Evolutionary conservation across 1,140 invertebrate genomes (phyloP), one percentile per base, ranked within the genome.

Genomic region (Hylaeus anthracinus): DNA sequence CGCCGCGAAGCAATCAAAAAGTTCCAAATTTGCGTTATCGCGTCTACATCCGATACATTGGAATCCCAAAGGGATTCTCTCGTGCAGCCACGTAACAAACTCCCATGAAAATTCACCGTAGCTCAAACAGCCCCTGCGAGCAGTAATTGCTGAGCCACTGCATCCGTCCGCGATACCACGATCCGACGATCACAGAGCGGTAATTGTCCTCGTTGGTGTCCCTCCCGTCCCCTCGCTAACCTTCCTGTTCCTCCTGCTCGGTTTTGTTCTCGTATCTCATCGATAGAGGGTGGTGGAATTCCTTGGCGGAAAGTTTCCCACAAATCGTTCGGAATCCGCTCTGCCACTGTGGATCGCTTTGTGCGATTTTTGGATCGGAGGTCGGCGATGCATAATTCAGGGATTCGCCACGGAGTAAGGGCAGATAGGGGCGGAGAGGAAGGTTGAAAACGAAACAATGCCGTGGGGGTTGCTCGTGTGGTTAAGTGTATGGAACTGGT

Each of bases 351-450:
- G 10, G 37, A 43, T 74, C 39, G 61, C 37, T 74, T 53, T 39
- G 15, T 14, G 6, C 5, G 10, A 1, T 53, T 58, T 67, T 64
- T 15, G 2, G 8, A 4, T 14, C 8, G 14, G 10, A n/a, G 45
- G 53, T 74, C 60, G 51, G 9, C 56, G 66, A 70, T 61, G 66
- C 56, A 70, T 77, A 77, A 77, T 77, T 77, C 66, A 77, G 10
- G 39, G 45, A 1, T 1, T 43, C 39, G 43, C 43, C 9, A 39
- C 9, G 14, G 14, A 15, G 1, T 0, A 48, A 3, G 39, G 60
- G 60, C 26, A 26, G 26, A 26, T 3, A 9, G 37, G 6, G 15
- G 6, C 5, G 41, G 65, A 2, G 9, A 15, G n/a, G n/a, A 1
- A 6, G 2, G 41, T 56, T 37, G 14, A 1, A 9, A 4, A 0